These are phyloP conservation scores for Zosterops lateralis DNA, from an alignment of 2,113 vertebrate genomes.

Conservation along the genomic window DNA sequence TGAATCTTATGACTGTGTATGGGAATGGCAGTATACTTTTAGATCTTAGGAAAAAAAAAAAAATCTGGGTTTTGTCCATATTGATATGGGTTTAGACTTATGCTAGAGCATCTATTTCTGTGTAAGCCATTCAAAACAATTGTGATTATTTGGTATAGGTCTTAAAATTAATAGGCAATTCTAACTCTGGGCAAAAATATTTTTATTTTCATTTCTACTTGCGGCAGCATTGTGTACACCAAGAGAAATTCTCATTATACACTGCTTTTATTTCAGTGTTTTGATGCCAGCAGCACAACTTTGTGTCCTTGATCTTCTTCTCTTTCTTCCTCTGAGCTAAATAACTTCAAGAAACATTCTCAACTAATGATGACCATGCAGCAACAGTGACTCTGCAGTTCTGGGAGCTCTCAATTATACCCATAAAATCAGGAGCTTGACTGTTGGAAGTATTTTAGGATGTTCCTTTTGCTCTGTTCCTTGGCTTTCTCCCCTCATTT, in stretches of 20 bases:
- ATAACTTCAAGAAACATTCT: not conserved
- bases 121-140: not conserved
- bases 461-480: not conserved
- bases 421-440: not conserved
- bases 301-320: not conserved
- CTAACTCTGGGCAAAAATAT: not conserved
- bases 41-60: not conserved
- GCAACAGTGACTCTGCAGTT: not conserved
- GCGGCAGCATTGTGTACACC: accelerated
- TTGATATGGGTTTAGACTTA: not conserved
- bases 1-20: not conserved
- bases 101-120: not conserved
- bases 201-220: not conserved
- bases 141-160: not conserved
- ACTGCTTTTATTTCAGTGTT: not conserved
- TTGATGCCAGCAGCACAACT: not conserved
- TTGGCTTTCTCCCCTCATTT: not conserved
- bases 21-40: not conserved
- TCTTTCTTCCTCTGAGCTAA: not conserved
- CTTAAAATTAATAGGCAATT: not conserved
- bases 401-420: not conserved
- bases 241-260: not conserved
- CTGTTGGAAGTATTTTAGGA: not conserved
- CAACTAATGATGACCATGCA: not conserved
- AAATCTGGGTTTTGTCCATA: not conserved